These are phyloP conservation scores for Tamias sibiricus DNA, from an alignment of 2,113 vertebrate species.

Conservation along the genomic window DNA sequence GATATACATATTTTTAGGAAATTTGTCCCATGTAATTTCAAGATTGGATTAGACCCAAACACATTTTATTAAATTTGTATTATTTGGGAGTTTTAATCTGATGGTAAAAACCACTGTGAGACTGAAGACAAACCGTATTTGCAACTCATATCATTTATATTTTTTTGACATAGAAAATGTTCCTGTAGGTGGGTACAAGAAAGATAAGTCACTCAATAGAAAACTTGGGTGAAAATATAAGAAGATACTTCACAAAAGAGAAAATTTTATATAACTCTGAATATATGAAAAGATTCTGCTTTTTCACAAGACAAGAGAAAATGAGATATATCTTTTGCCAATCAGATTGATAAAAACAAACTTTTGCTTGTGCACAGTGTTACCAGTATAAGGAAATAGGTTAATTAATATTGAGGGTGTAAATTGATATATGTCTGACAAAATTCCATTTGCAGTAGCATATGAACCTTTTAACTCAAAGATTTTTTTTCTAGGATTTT, in stretches of 20 bases:
- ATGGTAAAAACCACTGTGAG: neutral
- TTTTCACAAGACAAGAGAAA: neutral
- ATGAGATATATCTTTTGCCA: neutral
- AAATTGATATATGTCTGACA: neutral
- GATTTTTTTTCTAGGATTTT: neutral
- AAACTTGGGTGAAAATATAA: neutral
- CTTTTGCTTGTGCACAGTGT: neutral
- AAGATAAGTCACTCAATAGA: neutral
- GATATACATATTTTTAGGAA: neutral
- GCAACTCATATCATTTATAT: neutral
- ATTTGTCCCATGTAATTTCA: neutral
- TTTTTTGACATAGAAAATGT: neutral
- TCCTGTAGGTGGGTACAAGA: neutral
- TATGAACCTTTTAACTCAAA: neutral
- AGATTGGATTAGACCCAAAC: neutral
- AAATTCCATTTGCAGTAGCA: neutral
- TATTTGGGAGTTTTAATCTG: conserved; percentile 20
- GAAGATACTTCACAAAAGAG: neutral
- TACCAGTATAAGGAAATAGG: neutral
- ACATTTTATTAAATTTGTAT: neutral
- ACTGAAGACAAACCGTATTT: neutral
- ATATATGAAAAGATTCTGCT: neutral
- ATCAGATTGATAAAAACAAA: neutral
- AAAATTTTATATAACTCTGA: neutral
- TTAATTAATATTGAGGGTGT: neutral